A percentile compares a stretch with the other conserved stretches of the same genome.
Conservation (phyloP, 2,888 invertebrate species). For the Teinopalpus imperialis region DNA sequence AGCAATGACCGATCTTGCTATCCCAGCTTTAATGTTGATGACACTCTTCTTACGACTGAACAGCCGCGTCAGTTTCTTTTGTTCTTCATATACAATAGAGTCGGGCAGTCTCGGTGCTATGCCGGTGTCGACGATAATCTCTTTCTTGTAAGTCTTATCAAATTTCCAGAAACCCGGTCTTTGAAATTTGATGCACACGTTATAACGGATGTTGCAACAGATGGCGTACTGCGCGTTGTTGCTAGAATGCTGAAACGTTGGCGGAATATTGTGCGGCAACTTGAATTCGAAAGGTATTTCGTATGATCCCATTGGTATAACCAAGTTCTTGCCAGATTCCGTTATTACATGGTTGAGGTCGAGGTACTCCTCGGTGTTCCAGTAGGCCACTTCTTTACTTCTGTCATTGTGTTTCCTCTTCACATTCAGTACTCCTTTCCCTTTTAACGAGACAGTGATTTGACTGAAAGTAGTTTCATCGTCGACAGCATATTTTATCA, state of each 20-base stretch:
- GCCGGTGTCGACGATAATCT: slow-evolving; percentile 33
- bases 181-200: slow-evolving; percentile 37
- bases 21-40: slow-evolving; percentile 32
- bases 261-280: slow-evolving; percentile 35
- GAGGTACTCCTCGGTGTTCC: slow-evolving; percentile 30
- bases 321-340: background rate
- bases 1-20: slow-evolving; percentile 30
- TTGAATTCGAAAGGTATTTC: slow-evolving; percentile 33
- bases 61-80: slow-evolving; percentile 32
- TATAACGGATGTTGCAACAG: slow-evolving; percentile 33
- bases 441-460: slow-evolving; percentile 35
- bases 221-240: slow-evolving; percentile 15
- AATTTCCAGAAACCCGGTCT: slow-evolving; percentile 32
- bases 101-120: slow-evolving; percentile 30
- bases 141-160: slow-evolving; percentile 33
- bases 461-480: slow-evolving; percentile 30
- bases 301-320: slow-evolving; percentile 27
- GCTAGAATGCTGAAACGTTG: slow-evolving; percentile 23
- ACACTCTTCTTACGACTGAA: slow-evolving; percentile 31
- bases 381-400: slow-evolving; percentile 9
- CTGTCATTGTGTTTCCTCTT: slow-evolving; percentile 15
- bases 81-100: slow-evolving; percentile 30
- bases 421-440: slow-evolving; percentile 22
- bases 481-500: slow-evolving; percentile 33
- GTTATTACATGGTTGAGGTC: slow-evolving; percentile 25